Evolutionary conservation across 1,140 invertebrate species (phyloP), one percentile per base, ranked within the genome.

Genomic region (Heliconius hermathena): DNA sequence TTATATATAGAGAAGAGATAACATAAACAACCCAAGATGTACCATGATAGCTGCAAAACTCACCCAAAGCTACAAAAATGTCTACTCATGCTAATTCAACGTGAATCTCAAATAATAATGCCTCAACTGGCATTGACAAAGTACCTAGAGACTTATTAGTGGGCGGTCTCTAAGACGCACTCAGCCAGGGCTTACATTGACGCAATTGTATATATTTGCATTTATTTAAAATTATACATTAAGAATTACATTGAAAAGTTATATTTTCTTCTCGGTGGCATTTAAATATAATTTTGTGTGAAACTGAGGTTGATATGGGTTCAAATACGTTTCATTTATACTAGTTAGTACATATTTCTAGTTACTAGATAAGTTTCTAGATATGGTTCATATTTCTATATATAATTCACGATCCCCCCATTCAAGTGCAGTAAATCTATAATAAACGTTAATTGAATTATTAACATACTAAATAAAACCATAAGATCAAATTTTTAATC

Each of bases 171-270:
- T 41, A 66, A 76, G 74, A 70, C n/a, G 73, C 49, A 41, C 36
- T 76, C 22, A 33, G 57, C 38, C 2, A 18, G 57, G 38, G 57
- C 74, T 36, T 36, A 41, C 38, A 76, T 76, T 76, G 74, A 76
- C 74, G 74, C 74, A 76, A 76, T 29, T 76, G 66, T 76, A 76
- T 76, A 46, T 49, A 76, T 76, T 76, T 46, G 66, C 74, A 76
- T 76, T 49, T 70, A 26, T 60, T 76, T 76, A 70, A 76, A 76
- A 66, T 66, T 66, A 6, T 29, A 13, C 26, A 6, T 26, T 29
- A 11, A 29, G 22, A 66, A 66, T 66, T 66, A 66, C 26, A 66
- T 66, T 26, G 20, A 8, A 60, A 60, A n/a, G 8, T 22, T 60
- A n/a, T 22, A 1, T 8, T 60, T n/a, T 9, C n/a, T 60, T 11